Base-by-base conservation (phyloP, 2,113 vertebrate species). In the Eira barbara region DNA sequence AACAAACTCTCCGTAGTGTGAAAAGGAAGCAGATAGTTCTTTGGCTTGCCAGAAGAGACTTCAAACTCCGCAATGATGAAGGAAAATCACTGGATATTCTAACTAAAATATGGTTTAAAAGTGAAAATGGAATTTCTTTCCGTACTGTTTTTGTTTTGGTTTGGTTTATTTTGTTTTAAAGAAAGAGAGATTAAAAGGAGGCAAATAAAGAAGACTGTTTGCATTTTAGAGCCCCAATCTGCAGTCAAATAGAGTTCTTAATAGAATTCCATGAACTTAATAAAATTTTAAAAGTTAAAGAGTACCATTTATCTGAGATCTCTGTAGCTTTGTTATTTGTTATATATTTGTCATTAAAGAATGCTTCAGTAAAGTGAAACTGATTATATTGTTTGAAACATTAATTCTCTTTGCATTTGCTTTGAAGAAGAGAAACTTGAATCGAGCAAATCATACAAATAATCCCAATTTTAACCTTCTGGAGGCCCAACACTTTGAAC, bases 81-180 rank as follows among this genome's bases (percentile, higher is more conserved):
- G 15, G 25, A 63, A 83, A 96, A 5, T 69, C 61, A 55, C 25
- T 86, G 25, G 45, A 36, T 80, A 73, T 10, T 87, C 45, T 84
- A 83, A 73, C 17, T 86, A 87, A 92, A 89, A 96, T 83, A 90
- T 97, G 45, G 7, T 42, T 78, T 92, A 93, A 96, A 61, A 67
- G 39, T 92, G 29, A 12, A 63, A 71, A 36, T 91, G 31, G 45
- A 82, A 61, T 88, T 95, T 93, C 11, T 89, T 92, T 3, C 4
- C 20, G 18, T 61, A 18, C 14, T 45, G 87, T 67, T 49, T 49
- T 63, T 80, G 34, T 69, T 69, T 36, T 21, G 3, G 18, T 18
- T 67, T 91, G 6, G 88, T 49, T 69, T n/a, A 0, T n/a, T 67
- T 69, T n/a, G 67, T n/a, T 34, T 65, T 65, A 65, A 27, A 61